These are phyloP conservation scores for Patiria pectinifera DNA, from an alignment of 53 echinoderm and acorn worm species.

Conservation along the genomic window DNA sequence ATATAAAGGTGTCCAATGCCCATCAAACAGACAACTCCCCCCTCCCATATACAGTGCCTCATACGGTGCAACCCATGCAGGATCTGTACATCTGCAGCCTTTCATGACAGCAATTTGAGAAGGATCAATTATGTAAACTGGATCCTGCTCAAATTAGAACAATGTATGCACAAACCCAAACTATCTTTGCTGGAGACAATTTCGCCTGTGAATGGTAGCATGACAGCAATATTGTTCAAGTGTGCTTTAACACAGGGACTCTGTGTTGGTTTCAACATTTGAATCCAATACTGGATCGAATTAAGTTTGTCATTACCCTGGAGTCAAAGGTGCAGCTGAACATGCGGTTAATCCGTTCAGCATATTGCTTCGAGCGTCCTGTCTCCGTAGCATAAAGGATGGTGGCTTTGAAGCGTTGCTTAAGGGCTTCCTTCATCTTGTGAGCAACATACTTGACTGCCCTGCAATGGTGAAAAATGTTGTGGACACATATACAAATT, in stretches of 20 bases:
- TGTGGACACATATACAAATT: background rate
- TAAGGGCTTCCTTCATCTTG: conserved; percentile 64
- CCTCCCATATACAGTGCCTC: too few species aligned
- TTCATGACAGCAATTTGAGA: too few species aligned
- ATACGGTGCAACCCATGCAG: too few species aligned
- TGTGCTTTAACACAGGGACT: background rate
- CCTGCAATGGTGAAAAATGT: background rate
- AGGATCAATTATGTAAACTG: too few species aligned
- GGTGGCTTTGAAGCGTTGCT: conserved; percentile 43
- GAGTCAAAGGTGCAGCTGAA: conserved; percentile 33
- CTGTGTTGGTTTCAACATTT: too few species aligned
- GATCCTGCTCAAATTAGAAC: background rate
- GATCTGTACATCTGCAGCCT: too few species aligned
- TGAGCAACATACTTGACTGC: conserved; percentile 79
- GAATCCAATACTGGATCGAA: too few species aligned
- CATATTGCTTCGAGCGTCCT: conserved; percentile 25
- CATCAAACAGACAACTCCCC: too few species aligned
- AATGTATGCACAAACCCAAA: too few species aligned
- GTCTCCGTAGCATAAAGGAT: conserved; percentile 51
- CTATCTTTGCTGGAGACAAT: background rate
- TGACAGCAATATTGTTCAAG: background rate
- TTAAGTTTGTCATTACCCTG: background rate
- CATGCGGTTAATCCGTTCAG: background rate
- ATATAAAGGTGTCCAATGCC: too few species aligned
- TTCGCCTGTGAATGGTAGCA: background rate